Conservation (phyloP, 2,888 invertebrate species). For the Bruchidius siliquastri region DNA sequence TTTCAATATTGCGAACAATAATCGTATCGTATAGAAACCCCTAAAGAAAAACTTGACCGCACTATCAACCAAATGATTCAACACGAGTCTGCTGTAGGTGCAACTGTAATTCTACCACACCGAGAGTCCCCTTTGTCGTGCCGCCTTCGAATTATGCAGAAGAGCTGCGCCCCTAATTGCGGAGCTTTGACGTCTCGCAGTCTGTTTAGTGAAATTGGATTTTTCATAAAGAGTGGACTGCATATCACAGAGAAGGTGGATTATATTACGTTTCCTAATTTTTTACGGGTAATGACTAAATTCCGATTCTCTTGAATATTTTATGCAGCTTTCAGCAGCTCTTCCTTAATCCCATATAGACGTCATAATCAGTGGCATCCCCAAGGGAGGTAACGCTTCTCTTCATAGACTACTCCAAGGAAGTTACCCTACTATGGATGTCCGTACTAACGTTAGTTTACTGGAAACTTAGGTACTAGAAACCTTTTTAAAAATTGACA, state of each 20-base stretch:
- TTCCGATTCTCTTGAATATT: background rate
- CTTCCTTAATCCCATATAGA: too few relatives aligned
- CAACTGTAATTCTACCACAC: background rate
- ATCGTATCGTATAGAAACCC: too few relatives aligned
- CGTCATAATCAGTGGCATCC: too few relatives aligned
- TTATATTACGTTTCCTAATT: background rate
- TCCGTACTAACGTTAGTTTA: too few relatives aligned
- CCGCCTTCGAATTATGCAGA: background rate
- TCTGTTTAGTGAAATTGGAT: background rate
- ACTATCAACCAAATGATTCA: background rate
- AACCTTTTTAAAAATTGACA: too few relatives aligned
- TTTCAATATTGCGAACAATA: too few relatives aligned
- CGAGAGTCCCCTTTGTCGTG: background rate
- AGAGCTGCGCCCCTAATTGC: background rate
- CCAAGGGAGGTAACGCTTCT: too few relatives aligned
- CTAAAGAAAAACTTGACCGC: background rate
- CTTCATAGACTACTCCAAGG: too few relatives aligned
- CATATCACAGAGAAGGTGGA: background rate
- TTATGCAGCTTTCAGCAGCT: too few relatives aligned
- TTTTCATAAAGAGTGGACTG: background rate
- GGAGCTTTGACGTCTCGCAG: background rate
- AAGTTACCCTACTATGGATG: too few relatives aligned
- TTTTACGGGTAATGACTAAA: background rate
- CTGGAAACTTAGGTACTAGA: too few relatives aligned
- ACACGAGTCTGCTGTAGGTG: background rate